phyloP scores from a whole-genome alignment of 2,113 vertebrate genomes.

The Alexandromys fortis region DNA sequence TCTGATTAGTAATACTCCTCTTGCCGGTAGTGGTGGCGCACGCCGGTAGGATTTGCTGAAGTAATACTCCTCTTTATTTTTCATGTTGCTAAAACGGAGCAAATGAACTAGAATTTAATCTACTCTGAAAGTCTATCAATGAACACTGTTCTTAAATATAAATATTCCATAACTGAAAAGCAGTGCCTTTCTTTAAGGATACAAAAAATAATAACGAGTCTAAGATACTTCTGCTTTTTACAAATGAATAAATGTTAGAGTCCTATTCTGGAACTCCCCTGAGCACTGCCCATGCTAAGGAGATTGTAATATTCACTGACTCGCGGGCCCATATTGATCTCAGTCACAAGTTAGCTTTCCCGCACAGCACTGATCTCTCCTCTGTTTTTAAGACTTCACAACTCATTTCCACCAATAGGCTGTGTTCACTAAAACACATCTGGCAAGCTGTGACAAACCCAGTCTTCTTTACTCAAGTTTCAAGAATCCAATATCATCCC shows the following conservation, averaged over 20 bases:
- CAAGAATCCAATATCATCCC: conserved; percentile 65
- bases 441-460: conserved; percentile 82
- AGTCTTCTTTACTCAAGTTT: conserved; percentile 77
- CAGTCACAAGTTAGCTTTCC: conserved; percentile 82
- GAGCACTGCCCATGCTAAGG: conserved; percentile 61
- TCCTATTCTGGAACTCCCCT: conserved; percentile 75
- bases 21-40: too few species aligned
- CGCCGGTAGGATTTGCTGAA: too few species aligned
- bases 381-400: conserved; percentile 80
- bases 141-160: conserved; percentile 82
- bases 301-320: conserved; percentile 78
- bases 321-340: conserved; percentile 79
- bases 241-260: conserved; percentile 74
- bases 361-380: conserved; percentile 82
- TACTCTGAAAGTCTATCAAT: conserved; percentile 81
- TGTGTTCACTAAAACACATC: conserved; percentile 74
- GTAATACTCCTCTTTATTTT: conserved; percentile 76
- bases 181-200: conserved; percentile 89
- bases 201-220: conserved; percentile 79
- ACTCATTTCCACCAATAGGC: conserved; percentile 79
- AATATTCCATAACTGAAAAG: conserved; percentile 83
- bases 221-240: conserved; percentile 81
- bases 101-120: conserved; percentile 86
- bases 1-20: conserved; percentile 77
- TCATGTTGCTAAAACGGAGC: conserved; percentile 80